These are phyloP conservation scores for Metallyticus violacea DNA, from an alignment of 2,888 invertebrate genomes.

Conservation along the genomic window DNA sequence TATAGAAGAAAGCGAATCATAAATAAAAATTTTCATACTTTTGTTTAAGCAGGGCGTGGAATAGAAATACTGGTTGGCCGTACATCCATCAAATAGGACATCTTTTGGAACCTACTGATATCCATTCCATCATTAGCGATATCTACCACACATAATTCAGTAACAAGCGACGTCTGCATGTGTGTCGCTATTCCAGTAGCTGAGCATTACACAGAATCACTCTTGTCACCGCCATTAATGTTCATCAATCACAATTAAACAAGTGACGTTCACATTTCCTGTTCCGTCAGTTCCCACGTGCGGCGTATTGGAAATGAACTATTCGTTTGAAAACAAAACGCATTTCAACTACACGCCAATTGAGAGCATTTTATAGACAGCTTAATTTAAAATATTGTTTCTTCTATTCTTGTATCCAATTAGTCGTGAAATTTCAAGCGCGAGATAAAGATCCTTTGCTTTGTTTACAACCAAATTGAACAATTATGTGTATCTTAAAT, in stretches of 20 bases:
- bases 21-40: no score
- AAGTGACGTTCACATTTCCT: background rate
- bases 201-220: background rate
- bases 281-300: background rate
- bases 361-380: background rate
- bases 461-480: no score
- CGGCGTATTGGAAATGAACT: background rate
- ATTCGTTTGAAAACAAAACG: background rate
- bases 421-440: no score
- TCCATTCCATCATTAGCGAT: background rate
- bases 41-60: background rate
- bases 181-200: background rate
- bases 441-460: no score
- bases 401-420: no score
- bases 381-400: background rate
- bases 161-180: background rate
- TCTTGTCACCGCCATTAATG: background rate
- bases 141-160: background rate
- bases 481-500: no score
- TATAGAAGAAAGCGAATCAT: no score
- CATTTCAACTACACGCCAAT: background rate
- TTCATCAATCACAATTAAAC: background rate
- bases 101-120: background rate
- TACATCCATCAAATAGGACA: background rate
- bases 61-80: background rate